These are phyloP conservation scores for Condylura cristata DNA, from an alignment of 2,113 vertebrate genomes.

Conservation along the genomic window DNA sequence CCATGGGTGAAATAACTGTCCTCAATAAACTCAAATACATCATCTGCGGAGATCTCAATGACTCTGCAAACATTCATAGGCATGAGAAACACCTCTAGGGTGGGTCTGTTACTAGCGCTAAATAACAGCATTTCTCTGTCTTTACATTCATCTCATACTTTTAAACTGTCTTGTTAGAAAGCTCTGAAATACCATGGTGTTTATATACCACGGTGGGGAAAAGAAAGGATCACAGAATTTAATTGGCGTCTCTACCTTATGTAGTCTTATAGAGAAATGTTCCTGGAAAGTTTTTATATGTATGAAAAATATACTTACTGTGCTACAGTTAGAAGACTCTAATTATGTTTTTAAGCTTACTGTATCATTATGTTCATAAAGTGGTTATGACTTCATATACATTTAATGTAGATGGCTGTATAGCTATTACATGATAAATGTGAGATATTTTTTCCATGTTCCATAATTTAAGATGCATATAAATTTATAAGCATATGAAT, in stretches of 20 bases:
- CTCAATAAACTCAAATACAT: slow-evolving; percentile 10
- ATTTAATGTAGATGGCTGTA: slow-evolving; percentile 54
- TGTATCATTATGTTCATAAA: slow-evolving; percentile 66
- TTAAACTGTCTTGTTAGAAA: slow-evolving; percentile 48
- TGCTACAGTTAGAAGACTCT: slow-evolving; percentile 38
- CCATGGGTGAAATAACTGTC: slow-evolving; percentile 65
- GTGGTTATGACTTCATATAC: slow-evolving; percentile 69
- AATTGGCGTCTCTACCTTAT: slow-evolving; percentile 53
- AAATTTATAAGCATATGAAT: not conserved
- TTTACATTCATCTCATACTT: slow-evolving; percentile 59
- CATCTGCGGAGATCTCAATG: not conserved
- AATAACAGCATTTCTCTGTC: not conserved
- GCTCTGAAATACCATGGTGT: slow-evolving; percentile 32
- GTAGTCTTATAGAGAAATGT: slow-evolving; percentile 36
- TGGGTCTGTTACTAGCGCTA: slow-evolving; percentile 11
- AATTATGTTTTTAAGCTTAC: slow-evolving; percentile 66
- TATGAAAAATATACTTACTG: slow-evolving; percentile 20
- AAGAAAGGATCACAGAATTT: not conserved
- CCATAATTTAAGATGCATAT: slow-evolving; percentile 57
- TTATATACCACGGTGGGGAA: not conserved
- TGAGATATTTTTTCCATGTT: slow-evolving; percentile 48
- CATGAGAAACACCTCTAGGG: slow-evolving; percentile 47
- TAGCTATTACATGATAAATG: slow-evolving; percentile 53
- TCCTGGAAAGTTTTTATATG: slow-evolving; percentile 37
- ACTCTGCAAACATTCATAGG: not conserved